Evolutionary conservation across 2,113 vertebrate species (phyloP), one percentile per base, ranked within the genome.

Genomic region (Actenoides hombroni): DNA sequence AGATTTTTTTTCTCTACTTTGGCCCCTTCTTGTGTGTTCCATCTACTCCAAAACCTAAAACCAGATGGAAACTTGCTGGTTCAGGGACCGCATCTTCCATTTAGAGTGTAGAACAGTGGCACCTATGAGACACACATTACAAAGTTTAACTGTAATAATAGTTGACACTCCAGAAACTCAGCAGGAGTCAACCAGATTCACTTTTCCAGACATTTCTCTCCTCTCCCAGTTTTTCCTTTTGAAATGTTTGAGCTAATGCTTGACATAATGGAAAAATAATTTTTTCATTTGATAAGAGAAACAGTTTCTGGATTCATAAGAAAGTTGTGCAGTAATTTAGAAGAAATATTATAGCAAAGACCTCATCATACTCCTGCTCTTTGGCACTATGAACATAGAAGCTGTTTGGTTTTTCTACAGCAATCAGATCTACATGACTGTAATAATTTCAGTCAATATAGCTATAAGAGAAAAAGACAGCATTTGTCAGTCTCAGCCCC

Each of bases 91-190:
- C 2, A 1, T 71, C 46, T 67, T 67, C 28, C 33, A 42, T 68
- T 63, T 37, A 26, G 35, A 40, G 54, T 4, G 4, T 71, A 78
- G 51, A 29, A 44, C 16, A 33, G 73, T 53, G 69, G 33, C 5
- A 3, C 18, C 80, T 81, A 13, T 51, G 73, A 79, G 59, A 73
- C 8, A 71, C 14, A 86, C 24, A 26, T 80, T 74, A 28, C n/a
- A 53, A 90, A 93, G 16, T 46, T 19, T 70, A 39, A 24, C 44
- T 16, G 18, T 88, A 88, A 90, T 65, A 46, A 68, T 48, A 93
- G 64, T 12, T 92, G 92, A 71, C 68, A 83, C 29, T 65, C 39
- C 56, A 92, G 83, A 95, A 94, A 85, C n/a, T 85, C 65, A 28
- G 5, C 53, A 90, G 68, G 35, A 92, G 4, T 64, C 64, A 57